Conservation (phyloP, 2,113 vertebrate species). For the Hiodon tergisus region DNA sequence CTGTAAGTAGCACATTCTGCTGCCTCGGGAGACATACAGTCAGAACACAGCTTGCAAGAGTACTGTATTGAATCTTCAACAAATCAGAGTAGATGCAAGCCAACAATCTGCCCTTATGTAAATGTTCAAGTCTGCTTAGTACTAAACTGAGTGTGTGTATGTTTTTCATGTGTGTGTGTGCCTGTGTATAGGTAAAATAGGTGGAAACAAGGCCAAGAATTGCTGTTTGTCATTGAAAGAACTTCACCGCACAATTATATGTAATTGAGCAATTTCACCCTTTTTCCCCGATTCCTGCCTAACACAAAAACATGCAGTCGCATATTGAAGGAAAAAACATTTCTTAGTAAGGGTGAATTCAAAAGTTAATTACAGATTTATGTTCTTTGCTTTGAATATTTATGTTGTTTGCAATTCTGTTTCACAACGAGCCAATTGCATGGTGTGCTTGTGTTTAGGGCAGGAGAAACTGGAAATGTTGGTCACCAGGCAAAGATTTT, state of each 20-base stretch:
- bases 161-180: not conserved
- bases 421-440: too few species aligned
- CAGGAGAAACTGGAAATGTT: too few species aligned
- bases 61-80: too few species aligned
- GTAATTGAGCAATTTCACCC: not conserved
- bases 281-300: not conserved
- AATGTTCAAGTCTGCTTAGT: too few species aligned
- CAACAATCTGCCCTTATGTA: too few species aligned
- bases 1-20: not conserved
- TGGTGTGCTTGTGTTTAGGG: too few species aligned
- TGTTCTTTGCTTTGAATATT: too few species aligned
- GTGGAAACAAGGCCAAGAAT: not conserved
- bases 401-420: too few species aligned
- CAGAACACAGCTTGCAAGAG: not conserved
- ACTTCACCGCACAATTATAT: not conserved
- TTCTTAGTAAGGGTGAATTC: not conserved
- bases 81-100: too few species aligned
- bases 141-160: not conserved
- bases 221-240: not conserved
- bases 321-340: not conserved
- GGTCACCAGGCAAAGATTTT: too few species aligned
- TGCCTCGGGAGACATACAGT: not conserved
- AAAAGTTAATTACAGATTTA: not conserved
- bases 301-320: not conserved
- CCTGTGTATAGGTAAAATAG: not conserved